Conservation (phyloP, 2,797 vertebrate species). For the Ceryle rudis region DNA sequence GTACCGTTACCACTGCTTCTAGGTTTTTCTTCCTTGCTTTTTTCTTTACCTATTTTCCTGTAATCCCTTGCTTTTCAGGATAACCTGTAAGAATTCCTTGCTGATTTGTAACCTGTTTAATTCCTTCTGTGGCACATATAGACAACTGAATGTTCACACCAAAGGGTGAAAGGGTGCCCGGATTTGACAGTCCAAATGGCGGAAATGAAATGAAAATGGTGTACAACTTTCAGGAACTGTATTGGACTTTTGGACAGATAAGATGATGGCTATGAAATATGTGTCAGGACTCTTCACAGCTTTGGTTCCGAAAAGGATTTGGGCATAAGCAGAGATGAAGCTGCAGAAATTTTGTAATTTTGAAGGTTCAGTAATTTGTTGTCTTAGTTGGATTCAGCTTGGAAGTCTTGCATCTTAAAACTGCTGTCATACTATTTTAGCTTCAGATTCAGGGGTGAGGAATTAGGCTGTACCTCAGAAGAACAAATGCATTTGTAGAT, state of each 20-base stretch:
- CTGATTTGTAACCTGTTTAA: neutral
- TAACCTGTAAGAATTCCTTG: neutral
- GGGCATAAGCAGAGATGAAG: neutral
- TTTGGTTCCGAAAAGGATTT: neutral
- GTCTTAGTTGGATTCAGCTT: neutral
- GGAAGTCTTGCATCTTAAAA: neutral
- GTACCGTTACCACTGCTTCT: neutral
- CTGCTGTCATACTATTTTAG: neutral
- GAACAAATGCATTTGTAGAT: neutral
- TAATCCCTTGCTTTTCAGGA: neutral
- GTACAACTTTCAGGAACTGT: neutral
- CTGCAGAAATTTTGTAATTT: neutral
- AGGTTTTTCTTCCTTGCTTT: neutral
- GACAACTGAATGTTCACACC: neutral
- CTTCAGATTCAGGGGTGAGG: neutral
- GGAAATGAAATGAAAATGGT: neutral
- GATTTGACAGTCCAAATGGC: neutral
- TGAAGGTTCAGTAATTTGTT: neutral
- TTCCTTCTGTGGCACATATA: neutral
- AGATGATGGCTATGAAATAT: neutral
- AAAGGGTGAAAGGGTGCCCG: neutral
- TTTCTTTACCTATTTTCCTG: neutral
- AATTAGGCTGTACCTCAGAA: neutral
- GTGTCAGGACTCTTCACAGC: neutral
- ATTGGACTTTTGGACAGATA: neutral